phyloP scores from a whole-genome alignment of 2,888 invertebrate species.

The Tetragnatha montana region DNA sequence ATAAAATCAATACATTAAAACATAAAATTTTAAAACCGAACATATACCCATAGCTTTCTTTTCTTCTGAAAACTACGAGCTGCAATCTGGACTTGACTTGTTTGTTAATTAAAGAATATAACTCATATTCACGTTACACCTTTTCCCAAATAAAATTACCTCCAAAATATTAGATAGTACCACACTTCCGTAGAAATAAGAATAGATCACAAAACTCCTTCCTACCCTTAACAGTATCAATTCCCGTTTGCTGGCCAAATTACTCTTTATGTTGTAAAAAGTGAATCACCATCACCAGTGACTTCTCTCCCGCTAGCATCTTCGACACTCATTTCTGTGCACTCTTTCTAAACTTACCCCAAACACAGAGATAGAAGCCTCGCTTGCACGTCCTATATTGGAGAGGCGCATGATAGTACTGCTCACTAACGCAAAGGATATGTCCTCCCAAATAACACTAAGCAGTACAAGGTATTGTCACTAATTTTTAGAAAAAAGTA shows the following conservation, averaged over 20 bases:
- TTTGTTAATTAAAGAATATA: no score
- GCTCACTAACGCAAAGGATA: neutral
- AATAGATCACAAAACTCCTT: neutral
- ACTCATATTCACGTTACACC: no score
- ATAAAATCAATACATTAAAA: no score
- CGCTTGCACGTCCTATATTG: conserved; percentile 38
- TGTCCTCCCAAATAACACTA: neutral
- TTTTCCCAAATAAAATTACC: no score
- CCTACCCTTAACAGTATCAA: neutral
- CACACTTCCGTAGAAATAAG: no score
- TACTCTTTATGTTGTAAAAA: conserved; percentile 4
- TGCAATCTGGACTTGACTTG: no score
- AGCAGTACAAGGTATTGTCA: conserved; percentile 1
- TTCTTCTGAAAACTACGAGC: no score
- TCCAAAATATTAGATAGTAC: no score
- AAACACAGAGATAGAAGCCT: conserved; percentile 8
- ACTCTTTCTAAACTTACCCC: conserved; percentile 41
- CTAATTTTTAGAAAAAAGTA: conserved; percentile 11
- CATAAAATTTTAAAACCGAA: no score
- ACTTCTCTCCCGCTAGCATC: conserved; percentile 64
- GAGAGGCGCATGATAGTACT: conserved; percentile 37
- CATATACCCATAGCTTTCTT: no score
- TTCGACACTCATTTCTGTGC: conserved; percentile 49
- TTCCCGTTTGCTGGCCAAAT: conserved; percentile 55
- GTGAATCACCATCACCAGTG: conserved; percentile 39